Percentiles rank a stretch among this genome's conserved stretches.
These are phyloP conservation scores for Rhizomys pruinosus DNA, from an alignment of 2,113 vertebrate genomes.

Conservation along the genomic window DNA sequence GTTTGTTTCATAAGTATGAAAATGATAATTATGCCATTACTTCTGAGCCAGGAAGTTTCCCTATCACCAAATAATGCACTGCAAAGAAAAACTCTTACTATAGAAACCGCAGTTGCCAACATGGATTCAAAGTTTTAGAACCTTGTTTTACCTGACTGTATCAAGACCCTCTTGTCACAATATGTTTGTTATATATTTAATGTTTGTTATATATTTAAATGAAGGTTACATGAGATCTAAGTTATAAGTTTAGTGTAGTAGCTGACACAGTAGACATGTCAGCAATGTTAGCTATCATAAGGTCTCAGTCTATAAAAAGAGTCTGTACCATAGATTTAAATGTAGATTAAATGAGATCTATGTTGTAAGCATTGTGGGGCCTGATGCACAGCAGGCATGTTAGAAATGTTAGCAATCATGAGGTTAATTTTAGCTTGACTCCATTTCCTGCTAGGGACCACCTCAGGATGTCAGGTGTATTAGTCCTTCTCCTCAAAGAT, in stretches of 20 bases:
- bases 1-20: conserved; percentile 26
- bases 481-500: background rate
- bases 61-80: conserved; percentile 33
- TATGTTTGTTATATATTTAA: too few species aligned
- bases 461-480: background rate
- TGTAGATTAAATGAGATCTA: background rate
- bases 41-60: conserved; percentile 39
- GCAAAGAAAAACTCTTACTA: background rate
- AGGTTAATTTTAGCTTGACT: background rate
- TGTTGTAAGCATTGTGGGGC: background rate
- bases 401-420: background rate
- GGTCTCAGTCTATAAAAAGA: too few species aligned
- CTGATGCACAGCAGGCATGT: too few species aligned
- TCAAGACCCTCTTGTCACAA: background rate
- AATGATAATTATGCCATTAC: background rate
- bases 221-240: background rate
- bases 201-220: background rate
- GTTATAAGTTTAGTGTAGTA: background rate
- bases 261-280: background rate
- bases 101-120: background rate
- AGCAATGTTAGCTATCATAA: background rate
- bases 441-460: background rate
- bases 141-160: background rate
- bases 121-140: background rate
- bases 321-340: background rate